Evolutionary conservation across 2,888 invertebrate species (phyloP), one percentile per base, ranked within the genome.

Genomic region (Ernsta delagoae): DNA sequence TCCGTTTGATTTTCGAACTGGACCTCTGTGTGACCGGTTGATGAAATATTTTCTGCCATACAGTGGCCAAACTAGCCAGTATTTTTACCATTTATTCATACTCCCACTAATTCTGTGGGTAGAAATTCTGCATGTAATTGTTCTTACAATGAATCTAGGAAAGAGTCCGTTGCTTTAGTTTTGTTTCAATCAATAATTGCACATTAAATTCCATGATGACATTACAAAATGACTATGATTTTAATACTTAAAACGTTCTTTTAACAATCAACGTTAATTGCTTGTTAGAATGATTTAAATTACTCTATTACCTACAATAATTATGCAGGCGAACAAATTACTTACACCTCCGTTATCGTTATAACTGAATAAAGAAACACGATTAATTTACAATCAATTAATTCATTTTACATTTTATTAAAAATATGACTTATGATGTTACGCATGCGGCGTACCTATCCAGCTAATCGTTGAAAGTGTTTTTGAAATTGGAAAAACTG

Each of bases 1-100:
- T 73, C 71, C 75, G 75, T 76, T 77, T 72, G 75, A 75, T 77
- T 75, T 75, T 72, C 68, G 68, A 72, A 67, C 64, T 54, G 67
- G 70, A 72, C 61, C 69, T 71, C 59, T 70, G 65, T 56, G 61
- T 70, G 66, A 62, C 62, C 68, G 59, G 43, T 59, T 45, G 31
- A 31, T 31, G 31, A 31, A 31, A 31, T 31, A 31, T 31, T 31
- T 31, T 31, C 31, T 31, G 31, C 16, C 1, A 16, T 16, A 16
- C 16, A 16, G 16, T 16, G 16, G 16, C 16, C 16, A 16, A 16
- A 16, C 16, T 16, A 1, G 16, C 16, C 16, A 16, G 16, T 16
- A 16, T 16, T 16, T 16, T 16, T 16, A 16, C 16, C 16, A 16
- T 16, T 16, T 16, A 31, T 31, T 31, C 31, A 31, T 31, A 31